Base-by-base conservation (phyloP, 2,113 vertebrate genomes). In the Petroica traversi region DNA sequence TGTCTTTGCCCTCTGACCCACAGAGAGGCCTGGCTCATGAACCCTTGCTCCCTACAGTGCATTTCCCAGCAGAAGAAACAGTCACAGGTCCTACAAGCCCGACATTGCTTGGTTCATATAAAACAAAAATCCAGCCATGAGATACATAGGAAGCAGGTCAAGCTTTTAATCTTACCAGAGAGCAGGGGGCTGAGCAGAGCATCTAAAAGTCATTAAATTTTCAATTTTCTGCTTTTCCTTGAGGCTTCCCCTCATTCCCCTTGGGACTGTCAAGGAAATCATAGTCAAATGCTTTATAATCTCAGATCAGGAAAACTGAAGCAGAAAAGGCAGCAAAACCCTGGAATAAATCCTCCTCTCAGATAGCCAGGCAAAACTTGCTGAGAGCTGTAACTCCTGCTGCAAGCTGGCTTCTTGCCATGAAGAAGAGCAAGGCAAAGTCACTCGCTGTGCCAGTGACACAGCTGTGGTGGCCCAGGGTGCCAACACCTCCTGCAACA, bases 131-230 rank as follows among this genome's bases (percentile, higher is more conserved):
- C 49, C 59, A 85, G 29, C n/a, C 6, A 1, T 36, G 63, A 72
- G 58, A 91, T 68, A 71, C 78, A 48, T 59, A 89, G 87, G 92
- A 96, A 97, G 73, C 84, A 80, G 87, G 81, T 93, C 69, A 69
- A 93, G 41, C 19, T 95, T 97, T 96, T 94, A 94, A 96, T 95
- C 59, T 97, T 76, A 33, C 12, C 82, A 77, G 92, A 61, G 85
- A 96, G 59, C 66, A 87, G 72, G 57, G 45, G 55, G 48, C 77
- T 59, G 59, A 95, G 62, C 64, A 79, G 43, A 96, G 49, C 76
- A 73, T 93, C 78, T 93, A 57, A 62, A 94, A 94, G 81, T 95
- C 86, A 95, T 96, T 96, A 96, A 95, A 96, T 96, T 86, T 96
- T 92, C 62, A 91, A 91, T 97, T 95, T 96, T 96, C 94, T 96